phyloP scores from a whole-genome alignment of 2,888 invertebrate genomes.

The Apotomis betuletana region DNA sequence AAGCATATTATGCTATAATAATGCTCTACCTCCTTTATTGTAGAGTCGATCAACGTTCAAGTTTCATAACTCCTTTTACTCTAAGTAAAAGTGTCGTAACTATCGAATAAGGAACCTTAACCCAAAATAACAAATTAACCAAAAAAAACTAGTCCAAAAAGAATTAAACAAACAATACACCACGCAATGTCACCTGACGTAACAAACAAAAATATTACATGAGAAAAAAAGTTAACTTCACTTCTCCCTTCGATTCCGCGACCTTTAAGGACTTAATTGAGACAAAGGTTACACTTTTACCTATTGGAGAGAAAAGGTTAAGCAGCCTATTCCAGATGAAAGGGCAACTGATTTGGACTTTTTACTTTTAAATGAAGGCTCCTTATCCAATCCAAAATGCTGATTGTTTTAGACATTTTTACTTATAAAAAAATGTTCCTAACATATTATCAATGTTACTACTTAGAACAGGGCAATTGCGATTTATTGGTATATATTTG shows the following conservation, averaged over 20 bases:
- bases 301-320: conserved; percentile 3
- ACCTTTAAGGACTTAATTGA: conserved; percentile 3
- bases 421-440: too few species aligned
- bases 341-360: neutral
- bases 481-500: too few species aligned
- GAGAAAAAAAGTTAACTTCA: conserved; percentile 12
- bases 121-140: neutral
- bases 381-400: too few species aligned
- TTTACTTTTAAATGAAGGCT: neutral
- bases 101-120: neutral
- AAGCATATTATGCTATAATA: too few species aligned
- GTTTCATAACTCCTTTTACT: too few species aligned
- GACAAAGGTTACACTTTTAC: conserved; percentile 9
- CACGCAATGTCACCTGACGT: conserved; percentile 22
- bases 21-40: too few species aligned
- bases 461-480: too few species aligned
- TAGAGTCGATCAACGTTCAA: too few species aligned
- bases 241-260: neutral
- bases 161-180: neutral
- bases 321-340: neutral
- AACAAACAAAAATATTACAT: conserved; percentile 19
- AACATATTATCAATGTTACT: too few species aligned
- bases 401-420: too few species aligned
- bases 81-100: neutral
- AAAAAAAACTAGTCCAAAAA: neutral